phyloP scores from a whole-genome alignment of 2,113 vertebrate species.

The Potamarius usumacintae region DNA sequence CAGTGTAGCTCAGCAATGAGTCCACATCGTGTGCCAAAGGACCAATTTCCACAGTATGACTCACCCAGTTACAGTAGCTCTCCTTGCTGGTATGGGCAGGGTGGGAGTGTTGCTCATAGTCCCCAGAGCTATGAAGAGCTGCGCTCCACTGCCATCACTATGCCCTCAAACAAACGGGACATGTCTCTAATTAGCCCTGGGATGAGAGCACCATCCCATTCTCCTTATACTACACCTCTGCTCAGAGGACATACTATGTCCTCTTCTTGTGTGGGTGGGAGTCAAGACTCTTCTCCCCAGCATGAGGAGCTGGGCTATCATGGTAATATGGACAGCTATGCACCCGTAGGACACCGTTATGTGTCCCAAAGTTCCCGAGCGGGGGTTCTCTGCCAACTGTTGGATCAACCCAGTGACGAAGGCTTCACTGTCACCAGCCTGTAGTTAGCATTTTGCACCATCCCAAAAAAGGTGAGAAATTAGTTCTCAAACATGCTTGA shows the following conservation, averaged over 20 bases:
- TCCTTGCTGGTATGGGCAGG: conserved; percentile 92
- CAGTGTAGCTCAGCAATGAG: conserved; percentile 88
- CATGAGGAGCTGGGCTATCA: conserved; percentile 79
- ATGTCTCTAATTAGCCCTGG: conserved; percentile 72
- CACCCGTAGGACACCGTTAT: conserved; percentile 88
- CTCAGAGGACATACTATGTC: conserved; percentile 65
- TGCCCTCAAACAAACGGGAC: conserved; percentile 82
- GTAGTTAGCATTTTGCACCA: conserved; percentile 75
- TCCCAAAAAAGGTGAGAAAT: conserved; percentile 72
- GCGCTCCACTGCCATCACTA: conserved; percentile 78
- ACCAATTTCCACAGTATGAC: conserved; percentile 91
- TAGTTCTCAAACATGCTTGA: not conserved
- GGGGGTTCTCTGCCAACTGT: conserved; percentile 92
- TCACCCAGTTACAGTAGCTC: conserved; percentile 95
- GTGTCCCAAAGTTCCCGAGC: conserved; percentile 83
- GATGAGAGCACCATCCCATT: conserved; percentile 69
- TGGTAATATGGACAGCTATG: conserved; percentile 77
- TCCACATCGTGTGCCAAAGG: conserved; percentile 77
- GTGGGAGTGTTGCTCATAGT: conserved; percentile 78
- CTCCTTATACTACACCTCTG: conserved; percentile 61
- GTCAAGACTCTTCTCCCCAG: conserved; percentile 88
- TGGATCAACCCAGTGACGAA: conserved; percentile 92
- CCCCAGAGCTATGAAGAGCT: conserved; percentile 87
- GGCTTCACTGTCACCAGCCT: conserved; percentile 99
- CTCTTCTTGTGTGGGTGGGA: conserved; percentile 72